These are phyloP conservation scores for Drosophila villosipedis DNA, from an alignment of 2,888 invertebrate genomes.

Conservation along the genomic window DNA sequence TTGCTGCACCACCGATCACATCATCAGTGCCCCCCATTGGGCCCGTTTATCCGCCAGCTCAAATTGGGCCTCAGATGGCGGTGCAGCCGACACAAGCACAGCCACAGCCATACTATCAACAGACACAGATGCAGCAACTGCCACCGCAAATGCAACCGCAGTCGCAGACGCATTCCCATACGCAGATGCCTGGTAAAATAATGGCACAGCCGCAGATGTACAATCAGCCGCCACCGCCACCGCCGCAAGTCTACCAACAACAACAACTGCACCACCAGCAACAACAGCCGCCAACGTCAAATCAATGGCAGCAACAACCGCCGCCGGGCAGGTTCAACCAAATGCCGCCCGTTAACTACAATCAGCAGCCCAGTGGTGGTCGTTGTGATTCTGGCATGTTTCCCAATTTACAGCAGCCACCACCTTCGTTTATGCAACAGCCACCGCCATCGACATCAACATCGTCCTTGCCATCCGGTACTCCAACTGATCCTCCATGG, in stretches of 20 bases:
- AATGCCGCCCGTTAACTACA: conserved; percentile 33
- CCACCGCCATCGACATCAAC: neutral
- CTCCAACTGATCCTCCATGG: conserved; percentile 26
- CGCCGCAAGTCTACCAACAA: conserved; percentile 33
- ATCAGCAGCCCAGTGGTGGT: conserved; percentile 10
- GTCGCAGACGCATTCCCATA: conserved; percentile 4
- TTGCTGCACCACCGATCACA: neutral
- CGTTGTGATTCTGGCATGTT: conserved; percentile 17
- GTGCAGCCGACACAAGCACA: conserved; percentile 40
- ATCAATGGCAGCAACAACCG: conserved; percentile 45
- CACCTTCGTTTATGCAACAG: conserved; percentile 44
- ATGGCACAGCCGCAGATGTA: conserved; percentile 82
- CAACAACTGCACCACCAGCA: conserved; percentile 67
- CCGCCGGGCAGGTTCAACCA: conserved; percentile 35
- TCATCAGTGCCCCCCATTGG: conserved; percentile 17
- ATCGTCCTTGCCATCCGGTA: neutral
- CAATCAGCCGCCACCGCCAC: conserved; percentile 78
- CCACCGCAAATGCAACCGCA: conserved; percentile 35
- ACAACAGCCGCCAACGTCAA: conserved; percentile 29
- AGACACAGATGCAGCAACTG: conserved; percentile 1
- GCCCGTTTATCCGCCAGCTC: conserved; percentile 34
- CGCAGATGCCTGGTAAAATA: conserved; percentile 60
- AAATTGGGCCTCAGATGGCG: conserved; percentile 18
- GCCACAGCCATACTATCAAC: conserved; percentile 1
- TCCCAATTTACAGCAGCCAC: conserved; percentile 62